Percentiles rank a stretch among this genome's conserved stretches.
phyloP scores from a whole-genome alignment of 2,888 invertebrate species.

The Pedicia rivosa region DNA sequence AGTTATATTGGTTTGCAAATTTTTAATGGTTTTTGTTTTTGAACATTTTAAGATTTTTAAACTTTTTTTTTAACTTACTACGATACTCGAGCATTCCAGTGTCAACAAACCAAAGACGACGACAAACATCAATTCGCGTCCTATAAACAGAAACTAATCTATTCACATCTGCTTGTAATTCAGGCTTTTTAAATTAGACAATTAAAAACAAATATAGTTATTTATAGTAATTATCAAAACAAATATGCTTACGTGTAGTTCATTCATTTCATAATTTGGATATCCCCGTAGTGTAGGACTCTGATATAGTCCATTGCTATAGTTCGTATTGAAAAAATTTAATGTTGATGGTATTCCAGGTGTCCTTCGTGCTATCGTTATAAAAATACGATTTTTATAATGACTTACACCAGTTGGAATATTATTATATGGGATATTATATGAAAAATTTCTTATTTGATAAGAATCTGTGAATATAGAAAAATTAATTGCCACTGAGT shows the following conservation, averaged over 20 bases:
- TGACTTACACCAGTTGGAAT: conserved; percentile 9
- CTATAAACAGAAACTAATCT: conserved; percentile 52
- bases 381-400: conserved; percentile 30
- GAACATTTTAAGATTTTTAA: too few species aligned
- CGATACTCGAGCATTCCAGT: conserved; percentile 55
- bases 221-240: background rate
- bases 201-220: background rate
- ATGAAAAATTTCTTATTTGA: too few species aligned
- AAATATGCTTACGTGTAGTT: conserved; percentile 16
- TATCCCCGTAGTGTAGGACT: conserved; percentile 26
- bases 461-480: too few species aligned
- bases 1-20: too few species aligned
- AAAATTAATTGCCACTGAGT: too few species aligned
- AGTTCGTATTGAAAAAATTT: conserved; percentile 32
- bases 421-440: conserved; percentile 8
- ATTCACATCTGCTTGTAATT: conserved; percentile 14
- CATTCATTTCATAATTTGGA: conserved; percentile 23
- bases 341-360: conserved; percentile 35
- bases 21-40: too few species aligned
- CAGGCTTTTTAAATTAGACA: too few species aligned
- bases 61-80: too few species aligned
- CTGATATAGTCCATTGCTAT: background rate
- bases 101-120: conserved; percentile 64
- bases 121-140: conserved; percentile 50
- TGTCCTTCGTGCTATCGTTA: conserved; percentile 48